phyloP scores from a whole-genome alignment of 2,888 invertebrate species.

The Nebria brevicollis region DNA sequence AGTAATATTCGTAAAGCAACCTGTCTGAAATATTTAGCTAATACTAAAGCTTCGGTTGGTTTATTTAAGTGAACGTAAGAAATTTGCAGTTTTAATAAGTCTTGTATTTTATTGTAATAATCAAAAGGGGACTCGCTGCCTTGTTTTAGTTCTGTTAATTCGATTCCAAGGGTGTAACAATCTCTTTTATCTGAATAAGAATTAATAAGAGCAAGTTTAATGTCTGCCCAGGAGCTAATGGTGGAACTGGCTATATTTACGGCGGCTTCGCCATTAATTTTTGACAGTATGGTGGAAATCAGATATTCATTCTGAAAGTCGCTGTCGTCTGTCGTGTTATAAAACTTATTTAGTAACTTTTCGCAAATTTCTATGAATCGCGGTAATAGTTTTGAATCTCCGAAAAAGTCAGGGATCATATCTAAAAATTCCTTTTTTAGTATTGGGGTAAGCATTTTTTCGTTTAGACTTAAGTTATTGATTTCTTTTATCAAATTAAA shows the following conservation, averaged over 20 bases:
- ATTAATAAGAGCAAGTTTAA: constrained; percentile 45
- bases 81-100: background rate
- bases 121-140: constrained; percentile 47
- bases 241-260: constrained; percentile 39
- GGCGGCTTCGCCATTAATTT: constrained; percentile 47
- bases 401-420: constrained; percentile 17
- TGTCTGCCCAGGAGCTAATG: constrained; percentile 43
- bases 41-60: background rate
- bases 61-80: background rate
- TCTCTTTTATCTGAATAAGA: constrained; percentile 48
- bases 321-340: constrained; percentile 12
- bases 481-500: too few relatives aligned
- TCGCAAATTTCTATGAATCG: constrained; percentile 30
- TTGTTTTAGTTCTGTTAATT: constrained; percentile 48
- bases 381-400: constrained; percentile 5
- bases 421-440: background rate
- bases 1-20: background rate
- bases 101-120: constrained; percentile 26
- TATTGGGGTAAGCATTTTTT: too few relatives aligned
- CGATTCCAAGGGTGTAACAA: constrained; percentile 41
- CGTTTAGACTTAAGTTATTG: too few relatives aligned
- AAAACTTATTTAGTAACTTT: constrained; percentile 29
- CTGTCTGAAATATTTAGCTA: background rate
- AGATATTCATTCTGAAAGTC: constrained; percentile 34
- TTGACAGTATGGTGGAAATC: constrained; percentile 41